These are phyloP conservation scores for Geotrypetes seraphini DNA, from an alignment of 2,797 vertebrate species.

Conservation along the genomic window DNA sequence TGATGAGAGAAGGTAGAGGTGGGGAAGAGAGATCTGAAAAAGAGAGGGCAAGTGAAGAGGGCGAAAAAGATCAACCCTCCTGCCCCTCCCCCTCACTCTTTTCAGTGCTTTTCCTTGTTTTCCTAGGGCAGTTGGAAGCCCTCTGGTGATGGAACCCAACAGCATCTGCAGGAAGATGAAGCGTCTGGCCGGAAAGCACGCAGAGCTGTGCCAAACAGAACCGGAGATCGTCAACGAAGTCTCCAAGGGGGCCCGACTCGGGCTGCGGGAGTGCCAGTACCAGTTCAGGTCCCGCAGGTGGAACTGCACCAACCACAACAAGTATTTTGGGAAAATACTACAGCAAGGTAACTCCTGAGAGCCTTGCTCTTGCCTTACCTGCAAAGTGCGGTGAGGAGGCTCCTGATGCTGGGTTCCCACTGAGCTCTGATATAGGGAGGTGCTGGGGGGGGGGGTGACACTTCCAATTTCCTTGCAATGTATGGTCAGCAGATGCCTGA, in stretches of 20 bases:
- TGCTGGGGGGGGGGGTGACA: not conserved
- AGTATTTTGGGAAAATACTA: conserved; percentile 92
- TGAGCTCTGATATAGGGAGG: not conserved
- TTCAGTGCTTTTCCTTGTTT: conserved; percentile 27
- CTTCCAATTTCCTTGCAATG: too few relatives aligned
- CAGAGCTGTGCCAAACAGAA: conserved; percentile 89
- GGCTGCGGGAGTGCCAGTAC: conserved; percentile 90
- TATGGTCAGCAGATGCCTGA: too few relatives aligned
- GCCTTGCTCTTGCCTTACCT: too few relatives aligned
- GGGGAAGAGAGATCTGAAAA: too few relatives aligned
- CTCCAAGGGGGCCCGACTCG: conserved; percentile 86
- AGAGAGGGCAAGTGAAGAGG: too few relatives aligned
- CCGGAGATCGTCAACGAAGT: conserved; percentile 91
- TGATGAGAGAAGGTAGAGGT: too few relatives aligned
- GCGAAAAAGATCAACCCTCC: too few relatives aligned
- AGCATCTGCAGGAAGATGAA: conserved; percentile 97
- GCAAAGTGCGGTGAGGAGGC: too few relatives aligned
- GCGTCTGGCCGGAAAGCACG: conserved; percentile 84
- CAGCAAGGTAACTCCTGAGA: conserved; percentile 97
- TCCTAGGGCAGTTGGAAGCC: conserved; percentile 92
- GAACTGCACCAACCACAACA: conserved; percentile 98
- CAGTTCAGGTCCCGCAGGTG: conserved; percentile 94
- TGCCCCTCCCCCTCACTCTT: conserved; percentile 16
- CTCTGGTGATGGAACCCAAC: conserved; percentile 97
- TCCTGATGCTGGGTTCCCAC: too few relatives aligned